phyloP scores from a whole-genome alignment of 1,140 invertebrate species.

The Drosophila chauvacae region DNA sequence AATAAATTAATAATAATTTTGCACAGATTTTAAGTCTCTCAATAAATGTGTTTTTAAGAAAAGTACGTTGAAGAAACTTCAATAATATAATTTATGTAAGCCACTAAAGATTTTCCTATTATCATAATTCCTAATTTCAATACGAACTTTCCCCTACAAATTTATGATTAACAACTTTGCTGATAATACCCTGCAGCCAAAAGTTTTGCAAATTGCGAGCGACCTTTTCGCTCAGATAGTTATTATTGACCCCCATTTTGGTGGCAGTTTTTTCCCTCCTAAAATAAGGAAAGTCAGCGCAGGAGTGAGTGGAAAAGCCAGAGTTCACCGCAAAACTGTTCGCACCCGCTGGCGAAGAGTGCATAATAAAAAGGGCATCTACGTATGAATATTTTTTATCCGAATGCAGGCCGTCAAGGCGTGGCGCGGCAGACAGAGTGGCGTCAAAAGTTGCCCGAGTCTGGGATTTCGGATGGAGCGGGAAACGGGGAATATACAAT shows the following conservation, averaged over 20 bases:
- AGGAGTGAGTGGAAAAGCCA: constrained; percentile 6
- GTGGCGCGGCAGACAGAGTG: constrained; percentile 78
- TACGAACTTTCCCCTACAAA: background rate
- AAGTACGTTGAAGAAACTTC: background rate
- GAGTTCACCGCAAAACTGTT: constrained; percentile 35
- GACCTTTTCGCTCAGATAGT: constrained; percentile 28
- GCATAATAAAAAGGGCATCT: constrained; percentile 68
- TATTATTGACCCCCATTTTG: constrained; percentile 45
- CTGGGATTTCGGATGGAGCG: background rate
- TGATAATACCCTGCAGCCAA: constrained; percentile 14
- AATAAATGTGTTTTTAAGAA: background rate
- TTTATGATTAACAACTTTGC: constrained; percentile 15
- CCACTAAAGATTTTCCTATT: background rate
- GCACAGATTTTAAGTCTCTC: background rate
- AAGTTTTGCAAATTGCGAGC: constrained; percentile 16
- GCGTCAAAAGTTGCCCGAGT: constrained; percentile 69
- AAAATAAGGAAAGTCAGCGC: background rate
- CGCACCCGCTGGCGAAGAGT: constrained; percentile 40
- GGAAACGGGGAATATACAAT: background rate
- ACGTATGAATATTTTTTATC: constrained; percentile 69
- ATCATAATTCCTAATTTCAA: background rate
- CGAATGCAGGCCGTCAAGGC: constrained; percentile 74
- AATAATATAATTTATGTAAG: background rate
- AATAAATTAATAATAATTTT: too few species aligned
- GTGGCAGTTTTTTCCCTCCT: constrained; percentile 10